Base-by-base conservation (phyloP, 2,113 vertebrate genomes). In the Alectura lathami region DNA sequence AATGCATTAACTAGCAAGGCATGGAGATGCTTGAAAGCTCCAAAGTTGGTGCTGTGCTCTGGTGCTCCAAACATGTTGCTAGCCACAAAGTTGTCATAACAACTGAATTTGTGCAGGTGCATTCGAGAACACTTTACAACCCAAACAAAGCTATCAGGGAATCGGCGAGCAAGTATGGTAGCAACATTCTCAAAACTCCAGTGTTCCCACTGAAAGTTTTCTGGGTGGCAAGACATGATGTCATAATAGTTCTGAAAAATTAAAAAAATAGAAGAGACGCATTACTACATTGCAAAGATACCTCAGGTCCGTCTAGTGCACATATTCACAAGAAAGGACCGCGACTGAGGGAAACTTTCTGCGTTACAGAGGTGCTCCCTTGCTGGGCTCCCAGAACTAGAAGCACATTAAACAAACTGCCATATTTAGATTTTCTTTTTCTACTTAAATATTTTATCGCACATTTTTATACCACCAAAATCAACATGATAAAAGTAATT, bases 61-160 rank as follows among this genome's bases (percentile, higher is more conserved):
- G 99, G 99, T 9, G 99, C 99, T 63, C 99, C 99, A 91, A 99
- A 99, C 98, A 99, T 97, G 97, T 99, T 99, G 96, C 99, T 99
- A 5, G 97, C 98, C 96, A 99, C 99, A 82, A 99, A 99, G 97
- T 99, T 99, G 91, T 98, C 97, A 15, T 99, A 99, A 97, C 99
- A 99, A 98, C 98, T 99, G 98, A 99, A 99, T 97, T 99, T 99
- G 97, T 99, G 99, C 86, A 99, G 98, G 87, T 99, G 98, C 98
- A 99, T 99, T 81, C 97, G 98, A 30, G 99, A 99, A 42, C 99
- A 99, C 59, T 98, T 98, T 80, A 99, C 96, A 90, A 99, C 97
- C 99, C 99, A 99, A 32, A 99, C 95, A 10, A 99, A 97, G 56
- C 98, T 98, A 60, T 91, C 94, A 1, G 99, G 99, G 93, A 99